Base-by-base conservation (phyloP, 2,888 invertebrate species). In the Harmothoe impar region DNA sequence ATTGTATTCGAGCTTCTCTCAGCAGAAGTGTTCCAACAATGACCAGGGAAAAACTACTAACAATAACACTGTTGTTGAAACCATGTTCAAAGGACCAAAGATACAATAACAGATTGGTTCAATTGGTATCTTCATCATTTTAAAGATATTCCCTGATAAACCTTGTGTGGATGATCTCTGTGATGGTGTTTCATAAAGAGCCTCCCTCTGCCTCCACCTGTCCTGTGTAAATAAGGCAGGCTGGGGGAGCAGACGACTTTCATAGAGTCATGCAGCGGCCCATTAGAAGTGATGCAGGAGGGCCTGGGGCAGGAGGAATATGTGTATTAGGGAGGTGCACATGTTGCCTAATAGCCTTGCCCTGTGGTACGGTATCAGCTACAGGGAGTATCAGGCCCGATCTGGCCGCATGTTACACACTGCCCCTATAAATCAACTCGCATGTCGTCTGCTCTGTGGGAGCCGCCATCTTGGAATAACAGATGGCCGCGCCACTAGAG, bases 391-490 rank as follows among this genome's bases (percentile, higher is more conserved):
- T n/a, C n/a, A n/a, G n/a, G 5, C 31, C 77, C 31, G 77, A 77
- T 77, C 77, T 77, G 77, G 25, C 77, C 77, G 77, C 77, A 77
- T 77, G 77, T 31, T 25, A 0, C 77, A 20, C 77, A 3, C 77
- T 77, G 3, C 25, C 77, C 17, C 77, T 17, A 77, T 77, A 31
- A 77, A 77, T 77, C 77, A 77, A 77, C 15, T 77, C 77, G 77
- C 77, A 31, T 77, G 77, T 31, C 31, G 77, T 77, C 25, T 77
- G 29, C 29, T 77, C 77, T 62, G 62, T 25, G n/a, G n/a, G n/a
- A 3, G 62, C 62, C 77, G 31, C 77, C 77, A 77, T 77, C 77
- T 77, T 77, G 77, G 77, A 77, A 77, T 77, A 77, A 77, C 77
- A 77, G 77, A 77, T 77, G 77, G 77, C 77, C 5, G 77, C 25